A percentile compares a stretch with the other conserved stretches of the same genome.
Conservation (phyloP, 2,113 vertebrate genomes). For the Jacana jacana region DNA sequence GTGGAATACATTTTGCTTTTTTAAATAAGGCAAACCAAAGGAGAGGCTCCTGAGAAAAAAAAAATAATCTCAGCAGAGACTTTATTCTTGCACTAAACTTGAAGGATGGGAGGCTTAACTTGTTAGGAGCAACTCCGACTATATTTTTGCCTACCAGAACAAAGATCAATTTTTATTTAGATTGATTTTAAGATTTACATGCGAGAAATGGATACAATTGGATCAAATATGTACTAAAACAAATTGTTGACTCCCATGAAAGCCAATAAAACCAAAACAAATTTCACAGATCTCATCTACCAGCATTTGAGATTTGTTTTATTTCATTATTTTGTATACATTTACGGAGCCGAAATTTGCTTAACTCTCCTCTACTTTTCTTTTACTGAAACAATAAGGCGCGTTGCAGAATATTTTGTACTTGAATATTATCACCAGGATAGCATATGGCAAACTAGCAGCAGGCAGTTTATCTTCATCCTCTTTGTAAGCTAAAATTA, state of each 20-base stretch:
- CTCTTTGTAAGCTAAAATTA: conserved; percentile 99
- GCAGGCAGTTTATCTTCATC: conserved; percentile 97
- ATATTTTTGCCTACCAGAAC: conserved; percentile 68
- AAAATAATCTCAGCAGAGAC: conserved; percentile 72
- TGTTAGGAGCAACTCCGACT: conserved; percentile 59
- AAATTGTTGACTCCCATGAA: conserved; percentile 81
- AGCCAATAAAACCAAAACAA: conserved; percentile 79
- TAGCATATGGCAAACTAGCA: conserved; percentile 94
- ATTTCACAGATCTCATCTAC: conserved; percentile 78
- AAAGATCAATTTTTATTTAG: conserved; percentile 82
- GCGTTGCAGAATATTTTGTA: conserved; percentile 84
- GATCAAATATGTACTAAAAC: conserved; percentile 82
- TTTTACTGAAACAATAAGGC: conserved; percentile 75
- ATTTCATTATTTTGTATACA: conserved; percentile 76
- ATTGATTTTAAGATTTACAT: conserved; percentile 86
- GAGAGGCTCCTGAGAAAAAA: conserved; percentile 81
- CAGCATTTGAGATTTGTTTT: conserved; percentile 75
- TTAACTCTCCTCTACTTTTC: conserved; percentile 67
- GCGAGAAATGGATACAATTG: conserved; percentile 82
- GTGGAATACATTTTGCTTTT: conserved; percentile 68
- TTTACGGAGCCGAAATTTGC: conserved; percentile 72
- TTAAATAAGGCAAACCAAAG: conserved; percentile 60
- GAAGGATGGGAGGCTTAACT: conserved; percentile 59
- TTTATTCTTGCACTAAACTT: conserved; percentile 63
- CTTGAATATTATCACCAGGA: conserved; percentile 87